Base-by-base conservation (phyloP, 1,140 invertebrate genomes). In the Fopius arisanus region DNA sequence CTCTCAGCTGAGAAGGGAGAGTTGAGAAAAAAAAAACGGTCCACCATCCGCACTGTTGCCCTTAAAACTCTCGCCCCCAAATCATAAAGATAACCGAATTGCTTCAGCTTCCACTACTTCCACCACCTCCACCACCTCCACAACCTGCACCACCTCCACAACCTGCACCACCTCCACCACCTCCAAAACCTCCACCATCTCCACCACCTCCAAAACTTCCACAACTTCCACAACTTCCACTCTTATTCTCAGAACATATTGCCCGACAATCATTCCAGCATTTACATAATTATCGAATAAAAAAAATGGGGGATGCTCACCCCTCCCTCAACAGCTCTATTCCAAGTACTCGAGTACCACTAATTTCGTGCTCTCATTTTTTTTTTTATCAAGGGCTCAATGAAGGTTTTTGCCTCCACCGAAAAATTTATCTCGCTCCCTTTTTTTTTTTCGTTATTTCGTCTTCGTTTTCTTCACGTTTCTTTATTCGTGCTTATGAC, bases 211-310 rank as follows among this genome's bases (percentile, higher is more conserved):
- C 59, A 28, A 59, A 31, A n/a, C 69, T 23, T 63, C 19, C 71
- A 68, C 69, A 87, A 88, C 86, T 80, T 82, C 80, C 80, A 78
- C 79, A 70, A 59, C 54, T 65, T 77, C 78, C 77, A 82, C 78
- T 86, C 83, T 86, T 84, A 84, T 86, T 87, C 80, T 79, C 69
- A 83, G 83, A 81, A 85, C 85, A 84, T 86, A 86, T 85, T 86
- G 84, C 81, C 80, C 84, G 83, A 87, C 84, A 87, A 88, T 88
- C 86, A 86, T 87, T 86, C 77, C 65, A 28, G 76, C 82, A 88
- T 87, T 88, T 88, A 79, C 86, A 87, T 88, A 87, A 88, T 87
- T 88, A 88, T 87, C 84, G 79, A 87, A 87, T 87, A 86, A 86
- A 88, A 85, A 75, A 75, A 59, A 29, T 67, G 73, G 43, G 69